A percentile compares a stretch with the other conserved stretches of the same genome.
phyloP scores from a whole-genome alignment of 2,888 invertebrate genomes.

The Stegophylla sp. region DNA sequence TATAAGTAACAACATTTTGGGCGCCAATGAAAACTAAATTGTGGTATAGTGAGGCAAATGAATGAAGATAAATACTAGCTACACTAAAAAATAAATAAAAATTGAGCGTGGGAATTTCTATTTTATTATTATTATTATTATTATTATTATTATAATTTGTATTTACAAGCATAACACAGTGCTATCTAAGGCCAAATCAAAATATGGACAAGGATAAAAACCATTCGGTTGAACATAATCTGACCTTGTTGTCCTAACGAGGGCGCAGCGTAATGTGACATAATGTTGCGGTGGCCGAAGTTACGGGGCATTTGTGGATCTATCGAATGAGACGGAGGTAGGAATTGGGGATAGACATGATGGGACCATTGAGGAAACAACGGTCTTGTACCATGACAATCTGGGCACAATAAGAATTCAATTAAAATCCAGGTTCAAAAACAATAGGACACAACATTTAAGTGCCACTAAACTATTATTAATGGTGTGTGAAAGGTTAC shows the following conservation, averaged over 20 bases:
- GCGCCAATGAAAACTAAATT: slow-evolving; percentile 14
- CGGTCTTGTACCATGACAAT: slow-evolving; percentile 72
- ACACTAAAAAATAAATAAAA: slow-evolving; percentile 35
- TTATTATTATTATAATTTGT: slow-evolving; percentile 8
- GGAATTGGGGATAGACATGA: slow-evolving; percentile 92
- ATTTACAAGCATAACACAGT: slow-evolving; percentile 42
- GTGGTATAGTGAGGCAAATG: slow-evolving; percentile 15
- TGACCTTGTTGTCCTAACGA: slow-evolving; percentile 59
- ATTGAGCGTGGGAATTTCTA: slow-evolving; percentile 30
- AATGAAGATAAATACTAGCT: slow-evolving; percentile 31
- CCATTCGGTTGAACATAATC: slow-evolving; percentile 49
- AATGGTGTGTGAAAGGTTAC: slow-evolving; percentile 37
- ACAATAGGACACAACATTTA: slow-evolving; percentile 45
- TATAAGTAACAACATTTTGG: neutral
- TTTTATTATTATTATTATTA: no score
- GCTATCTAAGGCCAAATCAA: slow-evolving; percentile 50
- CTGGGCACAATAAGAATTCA: slow-evolving; percentile 60
- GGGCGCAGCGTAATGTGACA: slow-evolving; percentile 58
- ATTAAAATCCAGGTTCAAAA: slow-evolving; percentile 49
- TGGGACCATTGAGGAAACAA: slow-evolving; percentile 94
- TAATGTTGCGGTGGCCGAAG: slow-evolving; percentile 57
- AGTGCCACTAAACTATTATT: slow-evolving; percentile 54
- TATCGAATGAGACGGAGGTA: slow-evolving; percentile 80
- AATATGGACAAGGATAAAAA: slow-evolving; percentile 60
- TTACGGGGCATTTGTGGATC: slow-evolving; percentile 59